Conservation (phyloP, 2,888 invertebrate species). For the Erebia palarica region DNA sequence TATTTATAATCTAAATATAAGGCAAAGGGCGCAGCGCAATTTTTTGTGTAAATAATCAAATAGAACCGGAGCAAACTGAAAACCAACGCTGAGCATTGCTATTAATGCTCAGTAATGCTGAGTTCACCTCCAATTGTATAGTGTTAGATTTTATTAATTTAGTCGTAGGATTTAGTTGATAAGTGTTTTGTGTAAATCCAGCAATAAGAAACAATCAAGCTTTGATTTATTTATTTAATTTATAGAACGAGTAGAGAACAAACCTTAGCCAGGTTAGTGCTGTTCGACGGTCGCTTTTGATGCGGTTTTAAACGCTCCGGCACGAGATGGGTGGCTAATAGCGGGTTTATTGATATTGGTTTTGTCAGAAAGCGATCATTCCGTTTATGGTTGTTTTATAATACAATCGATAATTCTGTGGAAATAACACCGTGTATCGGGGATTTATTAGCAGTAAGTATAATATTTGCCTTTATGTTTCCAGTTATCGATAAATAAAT, state of each 20-base stretch:
- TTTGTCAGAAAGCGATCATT: constrained; percentile 54
- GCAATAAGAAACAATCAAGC: no score
- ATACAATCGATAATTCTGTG: constrained; percentile 24
- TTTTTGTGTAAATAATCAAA: no score
- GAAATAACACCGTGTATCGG: constrained; percentile 22
- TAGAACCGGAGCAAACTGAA: no score
- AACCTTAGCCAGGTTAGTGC: constrained; percentile 31
- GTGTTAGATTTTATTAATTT: no score
- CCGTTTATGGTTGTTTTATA: constrained; percentile 33
- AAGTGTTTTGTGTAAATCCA: no score
- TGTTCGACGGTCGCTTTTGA: constrained; percentile 34
- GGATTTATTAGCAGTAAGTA: constrained; percentile 12
- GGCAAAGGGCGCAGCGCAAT: no score
- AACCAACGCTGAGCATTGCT: no score
- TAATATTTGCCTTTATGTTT: background rate
- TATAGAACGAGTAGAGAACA: constrained; percentile 8
- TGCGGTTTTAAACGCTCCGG: constrained; percentile 54
- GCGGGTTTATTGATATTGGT: constrained; percentile 67
- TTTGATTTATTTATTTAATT: no score
- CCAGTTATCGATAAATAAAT: background rate
- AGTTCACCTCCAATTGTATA: no score
- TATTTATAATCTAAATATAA: no score
- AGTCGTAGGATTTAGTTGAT: no score
- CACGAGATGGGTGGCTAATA: constrained; percentile 50
- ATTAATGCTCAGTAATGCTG: no score